Percentiles rank a stretch among this genome's conserved stretches.
phyloP scores from a whole-genome alignment of 2,113 vertebrate genomes.

The Laticauda laticaudata region DNA sequence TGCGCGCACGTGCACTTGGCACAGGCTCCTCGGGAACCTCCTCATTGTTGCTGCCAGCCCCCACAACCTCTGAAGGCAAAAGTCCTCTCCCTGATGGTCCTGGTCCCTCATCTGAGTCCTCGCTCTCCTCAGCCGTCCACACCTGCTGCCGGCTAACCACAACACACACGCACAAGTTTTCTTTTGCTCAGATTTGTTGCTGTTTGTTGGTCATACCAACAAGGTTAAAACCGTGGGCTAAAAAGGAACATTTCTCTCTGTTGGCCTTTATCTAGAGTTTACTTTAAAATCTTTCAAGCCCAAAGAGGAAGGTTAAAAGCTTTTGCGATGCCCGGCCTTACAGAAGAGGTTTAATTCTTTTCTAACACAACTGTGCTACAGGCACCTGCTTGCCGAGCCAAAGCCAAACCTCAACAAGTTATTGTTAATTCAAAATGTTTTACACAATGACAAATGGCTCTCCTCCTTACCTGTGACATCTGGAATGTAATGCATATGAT shows the following conservation, averaged over 20 bases:
- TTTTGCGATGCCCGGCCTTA: constrained; percentile 61
- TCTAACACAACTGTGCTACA: constrained; percentile 65
- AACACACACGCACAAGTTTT: not conserved
- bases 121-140: too few species aligned
- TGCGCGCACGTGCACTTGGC: too few species aligned
- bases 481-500: constrained; percentile 77
- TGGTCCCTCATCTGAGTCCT: too few species aligned
- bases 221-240: constrained; percentile 12
- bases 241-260: not conserved
- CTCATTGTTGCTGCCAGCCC: too few species aligned
- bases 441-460: constrained; percentile 79
- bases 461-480: constrained; percentile 75
- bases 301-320: constrained; percentile 63
- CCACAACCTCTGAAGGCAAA: too few species aligned
- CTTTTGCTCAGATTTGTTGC: not conserved
- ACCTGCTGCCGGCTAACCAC: too few species aligned
- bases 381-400: constrained; percentile 62
- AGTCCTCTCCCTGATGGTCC: too few species aligned
- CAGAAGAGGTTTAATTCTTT: constrained; percentile 66
- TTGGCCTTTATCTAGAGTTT: constrained; percentile 35
- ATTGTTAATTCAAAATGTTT: constrained; percentile 71
- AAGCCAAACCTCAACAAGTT: constrained; percentile 70
- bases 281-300: constrained; percentile 60
- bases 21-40: too few species aligned
- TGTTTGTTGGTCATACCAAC: accelerated